Evolutionary conservation across 1,140 invertebrate genomes (phyloP).

Genomic region (Cherax quadricarinatus): DNA sequence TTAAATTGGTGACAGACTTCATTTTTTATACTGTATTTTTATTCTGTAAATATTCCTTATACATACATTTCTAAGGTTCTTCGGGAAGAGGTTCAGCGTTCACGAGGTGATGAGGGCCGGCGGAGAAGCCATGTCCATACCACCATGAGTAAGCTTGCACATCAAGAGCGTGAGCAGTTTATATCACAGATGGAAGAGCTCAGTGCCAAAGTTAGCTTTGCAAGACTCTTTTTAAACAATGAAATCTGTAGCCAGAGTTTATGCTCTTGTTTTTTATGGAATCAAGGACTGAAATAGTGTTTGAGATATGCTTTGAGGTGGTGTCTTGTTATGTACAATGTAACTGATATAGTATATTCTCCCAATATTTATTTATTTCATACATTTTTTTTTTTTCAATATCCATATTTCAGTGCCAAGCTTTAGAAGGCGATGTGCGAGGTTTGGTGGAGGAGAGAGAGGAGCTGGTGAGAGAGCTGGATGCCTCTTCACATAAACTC

Average conservation of each 20-base stretch:
- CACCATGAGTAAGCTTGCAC: constrained; percentile 75
- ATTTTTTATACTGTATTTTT: too few relatives aligned
- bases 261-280: too few relatives aligned
- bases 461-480: constrained; percentile 87
- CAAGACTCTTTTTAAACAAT: too few relatives aligned
- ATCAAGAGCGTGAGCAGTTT: constrained; percentile 81
- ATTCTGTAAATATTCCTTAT: neutral
- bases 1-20: too few relatives aligned
- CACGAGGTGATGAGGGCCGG: constrained; percentile 77
- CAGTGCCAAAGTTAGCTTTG: constrained; percentile 80
- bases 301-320: too few relatives aligned
- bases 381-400: neutral
- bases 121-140: constrained; percentile 76
- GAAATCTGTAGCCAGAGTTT: too few relatives aligned
- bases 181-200: constrained; percentile 84
- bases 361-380: neutral
- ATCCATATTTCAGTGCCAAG: constrained; percentile 78
- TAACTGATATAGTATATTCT: too few relatives aligned
- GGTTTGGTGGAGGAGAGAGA: constrained; percentile 90
- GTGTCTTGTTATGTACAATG: too few relatives aligned
- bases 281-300: too few relatives aligned
- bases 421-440: constrained; percentile 86
- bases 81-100: constrained; percentile 77
- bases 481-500: constrained; percentile 91
- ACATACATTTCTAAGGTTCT: constrained; percentile 75